A percentile compares a stretch with the other conserved stretches of the same genome.
phyloP scores from a whole-genome alignment of 2,797 vertebrate genomes.

The Tadarida brasiliensis region DNA sequence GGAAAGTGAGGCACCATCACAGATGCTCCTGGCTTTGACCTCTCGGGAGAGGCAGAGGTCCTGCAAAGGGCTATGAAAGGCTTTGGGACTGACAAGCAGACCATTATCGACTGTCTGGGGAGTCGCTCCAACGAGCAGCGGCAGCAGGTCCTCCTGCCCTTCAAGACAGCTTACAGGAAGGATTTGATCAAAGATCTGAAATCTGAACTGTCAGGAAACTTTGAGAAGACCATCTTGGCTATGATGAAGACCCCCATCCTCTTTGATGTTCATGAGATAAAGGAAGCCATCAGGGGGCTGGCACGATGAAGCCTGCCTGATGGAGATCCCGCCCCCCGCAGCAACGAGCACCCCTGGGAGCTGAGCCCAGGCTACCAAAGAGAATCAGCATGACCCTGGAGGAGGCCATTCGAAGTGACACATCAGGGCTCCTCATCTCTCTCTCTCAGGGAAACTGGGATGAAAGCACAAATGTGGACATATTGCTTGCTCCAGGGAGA shows the following conservation, averaged over 20 bases:
- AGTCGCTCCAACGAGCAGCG: slow-evolving; percentile 94
- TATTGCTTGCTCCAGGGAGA: background rate
- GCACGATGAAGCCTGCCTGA: background rate
- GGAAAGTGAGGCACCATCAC: slow-evolving; percentile 92
- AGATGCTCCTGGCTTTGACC: slow-evolving; percentile 93
- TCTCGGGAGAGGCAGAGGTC: slow-evolving; percentile 95
- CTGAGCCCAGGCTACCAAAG: background rate
- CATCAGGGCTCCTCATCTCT: background rate
- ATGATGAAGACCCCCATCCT: slow-evolving; percentile 91
- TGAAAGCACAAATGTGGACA: background rate
- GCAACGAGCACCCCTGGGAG: background rate
- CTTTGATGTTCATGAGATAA: slow-evolving; percentile 92
- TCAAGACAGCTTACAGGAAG: slow-evolving; percentile 99
- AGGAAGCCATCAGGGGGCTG: slow-evolving; percentile 94
- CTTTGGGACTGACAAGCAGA: slow-evolving; percentile 95
- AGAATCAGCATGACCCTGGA: background rate
- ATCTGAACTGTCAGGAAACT: slow-evolving; percentile 96
- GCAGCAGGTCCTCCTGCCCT: slow-evolving; percentile 93
- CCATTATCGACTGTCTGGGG: slow-evolving; percentile 95
- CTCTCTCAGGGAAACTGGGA: background rate
- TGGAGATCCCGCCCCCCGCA: fast-evolving
- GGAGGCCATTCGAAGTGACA: background rate
- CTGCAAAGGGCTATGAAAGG: slow-evolving; percentile 98
- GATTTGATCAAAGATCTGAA: slow-evolving; percentile 95
- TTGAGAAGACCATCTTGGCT: slow-evolving; percentile 93